Conservation (phyloP, 1,140 invertebrate species). For the Zaprionus capensis region DNA sequence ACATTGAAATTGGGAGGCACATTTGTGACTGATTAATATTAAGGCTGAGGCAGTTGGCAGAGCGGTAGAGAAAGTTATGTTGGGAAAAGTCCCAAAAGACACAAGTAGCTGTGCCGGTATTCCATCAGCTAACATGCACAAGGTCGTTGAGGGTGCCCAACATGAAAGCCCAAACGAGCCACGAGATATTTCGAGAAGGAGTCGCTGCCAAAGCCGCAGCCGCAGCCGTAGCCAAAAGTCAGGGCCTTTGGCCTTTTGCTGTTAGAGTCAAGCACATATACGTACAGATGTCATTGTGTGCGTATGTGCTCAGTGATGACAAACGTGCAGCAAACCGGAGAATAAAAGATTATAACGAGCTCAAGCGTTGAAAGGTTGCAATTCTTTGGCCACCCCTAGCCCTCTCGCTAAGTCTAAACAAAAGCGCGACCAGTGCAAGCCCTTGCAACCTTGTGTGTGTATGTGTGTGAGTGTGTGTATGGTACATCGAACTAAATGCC, state of each 20-base stretch:
- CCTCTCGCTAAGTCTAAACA: conserved; percentile 45
- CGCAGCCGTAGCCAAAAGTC: conserved; percentile 24
- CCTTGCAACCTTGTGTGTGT: conserved; percentile 16
- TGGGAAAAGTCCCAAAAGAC: neutral
- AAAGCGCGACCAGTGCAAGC: conserved; percentile 37
- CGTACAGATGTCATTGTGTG: neutral
- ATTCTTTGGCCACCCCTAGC: conserved; percentile 12
- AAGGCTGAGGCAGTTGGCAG: too few relatives aligned
- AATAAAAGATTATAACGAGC: conserved; percentile 33
- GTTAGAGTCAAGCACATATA: neutral
- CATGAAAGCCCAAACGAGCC: neutral
- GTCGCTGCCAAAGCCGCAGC: conserved; percentile 13
- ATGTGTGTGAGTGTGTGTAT: neutral
- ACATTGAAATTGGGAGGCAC: neutral
- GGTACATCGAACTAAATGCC: neutral
- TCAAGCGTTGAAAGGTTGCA: conserved; percentile 28
- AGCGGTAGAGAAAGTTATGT: neutral
- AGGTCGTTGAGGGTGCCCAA: conserved; percentile 7
- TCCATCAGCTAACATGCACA: neutral
- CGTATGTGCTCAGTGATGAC: conserved; percentile 24
- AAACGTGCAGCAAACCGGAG: conserved; percentile 29
- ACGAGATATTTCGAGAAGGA: conserved; percentile 17
- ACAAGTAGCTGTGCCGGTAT: neutral
- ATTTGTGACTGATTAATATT: neutral
- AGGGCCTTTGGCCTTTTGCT: conserved; percentile 36